Percentiles rank a stretch among this genome's conserved stretches.
phyloP scores from a whole-genome alignment of 2,113 vertebrate genomes.

The Ivindomyrus marchei region DNA sequence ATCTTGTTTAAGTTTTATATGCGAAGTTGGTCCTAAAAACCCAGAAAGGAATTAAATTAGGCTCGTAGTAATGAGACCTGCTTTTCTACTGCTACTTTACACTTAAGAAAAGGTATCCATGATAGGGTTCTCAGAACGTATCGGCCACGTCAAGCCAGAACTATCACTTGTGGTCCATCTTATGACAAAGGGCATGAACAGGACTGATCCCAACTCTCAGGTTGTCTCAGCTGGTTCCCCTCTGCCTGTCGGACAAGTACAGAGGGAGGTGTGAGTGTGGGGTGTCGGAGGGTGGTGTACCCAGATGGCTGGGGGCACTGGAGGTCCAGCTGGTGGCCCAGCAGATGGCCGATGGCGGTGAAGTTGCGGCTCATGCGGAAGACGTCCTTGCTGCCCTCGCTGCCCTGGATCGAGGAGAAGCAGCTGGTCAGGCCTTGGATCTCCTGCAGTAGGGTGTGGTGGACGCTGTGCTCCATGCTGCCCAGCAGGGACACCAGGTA shows the following conservation, averaged over 20 bases:
- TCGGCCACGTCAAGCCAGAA: not conserved
- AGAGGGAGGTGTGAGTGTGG: too few relatives aligned
- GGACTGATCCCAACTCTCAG: not conserved
- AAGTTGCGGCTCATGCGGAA: conserved; percentile 96
- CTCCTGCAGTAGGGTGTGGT: conserved; percentile 82
- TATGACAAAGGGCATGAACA: not conserved
- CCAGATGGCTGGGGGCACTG: not conserved
- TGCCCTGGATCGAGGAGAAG: conserved; percentile 68
- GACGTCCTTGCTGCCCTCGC: conserved; percentile 72
- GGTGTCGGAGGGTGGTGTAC: not conserved
- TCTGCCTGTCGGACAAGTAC: not conserved
- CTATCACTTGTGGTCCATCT: not conserved
- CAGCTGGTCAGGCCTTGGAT: conserved; percentile 75
- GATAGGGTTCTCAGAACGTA: not conserved
- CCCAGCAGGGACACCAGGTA: conserved; percentile 81
- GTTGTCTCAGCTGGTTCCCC: not conserved
- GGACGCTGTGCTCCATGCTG: conserved; percentile 80
- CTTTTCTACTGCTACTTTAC: not conserved
- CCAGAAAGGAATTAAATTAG: not conserved
- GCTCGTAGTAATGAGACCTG: not conserved
- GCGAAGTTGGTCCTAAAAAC: not conserved
- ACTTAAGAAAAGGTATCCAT: not conserved
- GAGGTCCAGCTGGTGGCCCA: conserved; percentile 64
- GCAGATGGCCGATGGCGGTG: conserved; percentile 71
- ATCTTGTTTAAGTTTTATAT: not conserved